A percentile compares a stretch with the other conserved stretches of the same genome.
These are phyloP conservation scores for Malurus alboscapulatus DNA, from an alignment of 2,113 vertebrate species.

Conservation along the genomic window DNA sequence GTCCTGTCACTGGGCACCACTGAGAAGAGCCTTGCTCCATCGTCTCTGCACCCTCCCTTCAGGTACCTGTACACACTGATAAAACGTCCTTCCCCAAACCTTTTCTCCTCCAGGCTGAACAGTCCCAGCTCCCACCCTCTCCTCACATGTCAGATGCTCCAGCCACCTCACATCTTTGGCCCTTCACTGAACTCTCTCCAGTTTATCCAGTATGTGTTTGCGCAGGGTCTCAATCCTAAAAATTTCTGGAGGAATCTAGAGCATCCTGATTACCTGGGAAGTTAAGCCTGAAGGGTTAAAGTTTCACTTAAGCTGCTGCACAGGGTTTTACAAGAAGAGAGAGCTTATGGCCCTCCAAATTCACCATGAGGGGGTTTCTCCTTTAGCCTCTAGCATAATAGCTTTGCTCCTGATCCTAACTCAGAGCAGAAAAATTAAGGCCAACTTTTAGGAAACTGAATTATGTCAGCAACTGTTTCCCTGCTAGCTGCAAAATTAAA, in stretches of 20 bases:
- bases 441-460: not conserved
- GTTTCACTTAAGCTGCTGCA: not conserved
- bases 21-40: not conserved
- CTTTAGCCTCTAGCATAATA: not conserved
- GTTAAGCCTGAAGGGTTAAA: not conserved
- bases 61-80: not conserved
- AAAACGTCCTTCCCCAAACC: not conserved
- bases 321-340: not conserved
- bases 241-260: not conserved
- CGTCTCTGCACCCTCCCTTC: not conserved
- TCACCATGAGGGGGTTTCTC: not conserved
- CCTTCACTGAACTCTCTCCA: not conserved
- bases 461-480: not conserved
- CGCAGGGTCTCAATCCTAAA: not conserved
- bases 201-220: not conserved
- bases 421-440: not conserved
- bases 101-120: not conserved
- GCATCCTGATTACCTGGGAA: not conserved
- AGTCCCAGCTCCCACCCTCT: not conserved
- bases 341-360: not conserved
- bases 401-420: not conserved
- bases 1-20: not conserved
- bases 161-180: no score
- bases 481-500: not conserved
- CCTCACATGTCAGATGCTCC: not conserved